Evolutionary conservation across 2,797 vertebrate genomes (phyloP).

Genomic region (Echeneis naucrates): DNA sequence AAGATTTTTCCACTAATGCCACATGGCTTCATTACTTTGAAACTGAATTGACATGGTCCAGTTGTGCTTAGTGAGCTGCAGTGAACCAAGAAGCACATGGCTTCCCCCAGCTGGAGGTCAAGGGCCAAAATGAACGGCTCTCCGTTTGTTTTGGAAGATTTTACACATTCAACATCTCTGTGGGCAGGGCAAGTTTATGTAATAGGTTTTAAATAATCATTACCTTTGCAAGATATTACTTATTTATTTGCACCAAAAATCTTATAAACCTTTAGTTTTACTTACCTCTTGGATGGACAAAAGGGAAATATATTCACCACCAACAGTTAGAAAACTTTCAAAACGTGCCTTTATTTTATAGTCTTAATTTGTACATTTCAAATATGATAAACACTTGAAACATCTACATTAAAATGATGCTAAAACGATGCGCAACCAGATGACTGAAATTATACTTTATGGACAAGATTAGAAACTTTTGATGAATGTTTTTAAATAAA

Average conservation of each 20-base stretch:
- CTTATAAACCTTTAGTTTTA: background rate
- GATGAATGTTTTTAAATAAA: constrained; percentile 66
- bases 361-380: constrained; percentile 90
- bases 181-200: background rate
- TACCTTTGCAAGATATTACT: constrained; percentile 1
- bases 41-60: constrained; percentile 10
- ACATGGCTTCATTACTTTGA: constrained; percentile 3
- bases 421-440: constrained; percentile 84
- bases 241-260: background rate
- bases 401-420: constrained; percentile 85
- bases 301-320: constrained; percentile 38
- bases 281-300: constrained; percentile 1
- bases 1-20: background rate
- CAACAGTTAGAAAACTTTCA: constrained; percentile 90
- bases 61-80: constrained; percentile 25
- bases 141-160: constrained; percentile 13
- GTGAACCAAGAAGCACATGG: constrained; percentile 44
- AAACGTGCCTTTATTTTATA: constrained; percentile 93
- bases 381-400: constrained; percentile 90
- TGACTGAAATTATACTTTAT: constrained; percentile 72
- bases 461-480: constrained; percentile 78
- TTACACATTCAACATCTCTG: constrained; percentile 1
- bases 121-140: constrained; percentile 19
- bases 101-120: constrained; percentile 21
- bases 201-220: background rate